Percentiles rank a stretch among this genome's conserved stretches.
These are phyloP conservation scores for Antechinus stuartii DNA, from an alignment of 2,113 vertebrate species.

Conservation along the genomic window DNA sequence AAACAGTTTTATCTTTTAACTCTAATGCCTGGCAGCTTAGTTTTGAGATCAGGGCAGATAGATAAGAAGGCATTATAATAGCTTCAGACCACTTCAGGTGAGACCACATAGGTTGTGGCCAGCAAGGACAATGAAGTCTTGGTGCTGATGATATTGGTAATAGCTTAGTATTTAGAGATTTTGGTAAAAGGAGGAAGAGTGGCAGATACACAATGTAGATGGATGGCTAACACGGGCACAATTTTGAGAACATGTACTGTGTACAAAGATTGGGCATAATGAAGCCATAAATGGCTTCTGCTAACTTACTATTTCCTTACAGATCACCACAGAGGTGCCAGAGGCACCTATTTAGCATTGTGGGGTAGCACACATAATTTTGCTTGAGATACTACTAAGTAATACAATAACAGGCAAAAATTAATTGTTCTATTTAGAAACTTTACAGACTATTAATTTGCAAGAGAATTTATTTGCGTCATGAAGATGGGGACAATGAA, in stretches of 20 bases:
- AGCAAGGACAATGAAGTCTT: not conserved
- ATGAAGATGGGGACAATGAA: conserved; percentile 50
- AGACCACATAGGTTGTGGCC: not conserved
- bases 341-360: not conserved
- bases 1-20: not conserved
- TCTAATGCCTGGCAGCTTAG: not conserved
- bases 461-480: conserved; percentile 56
- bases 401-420: not conserved
- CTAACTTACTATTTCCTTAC: not conserved
- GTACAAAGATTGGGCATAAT: not conserved
- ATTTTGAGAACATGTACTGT: not conserved
- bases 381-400: not conserved
- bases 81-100: not conserved
- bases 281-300: not conserved
- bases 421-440: not conserved
- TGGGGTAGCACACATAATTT: not conserved
- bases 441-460: conserved; percentile 28
- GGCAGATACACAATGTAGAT: not conserved
- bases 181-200: not conserved
- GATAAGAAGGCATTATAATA: not conserved
- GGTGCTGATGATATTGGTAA: not conserved
- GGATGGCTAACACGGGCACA: not conserved
- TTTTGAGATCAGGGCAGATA: not conserved
- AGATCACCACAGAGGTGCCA: not conserved
- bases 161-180: not conserved